Conservation (phyloP, 2,113 vertebrate genomes). For the Atherinomorus stipes region DNA sequence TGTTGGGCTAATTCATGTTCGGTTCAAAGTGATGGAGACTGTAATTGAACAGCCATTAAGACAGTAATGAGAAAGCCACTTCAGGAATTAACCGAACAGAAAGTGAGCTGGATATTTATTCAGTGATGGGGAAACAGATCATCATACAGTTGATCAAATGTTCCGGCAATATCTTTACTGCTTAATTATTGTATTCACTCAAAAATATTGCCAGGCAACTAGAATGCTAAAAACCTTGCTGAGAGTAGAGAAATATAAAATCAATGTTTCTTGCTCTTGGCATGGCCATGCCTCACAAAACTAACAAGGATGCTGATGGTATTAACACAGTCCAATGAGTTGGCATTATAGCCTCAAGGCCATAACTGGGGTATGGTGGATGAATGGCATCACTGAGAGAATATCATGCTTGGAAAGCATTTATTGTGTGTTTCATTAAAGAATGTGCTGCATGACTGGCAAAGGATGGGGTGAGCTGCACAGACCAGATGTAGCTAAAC, state of each 20-base stretch:
- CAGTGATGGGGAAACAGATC: constrained; percentile 26
- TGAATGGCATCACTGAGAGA: constrained; percentile 38
- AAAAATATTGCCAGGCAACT: constrained; percentile 24
- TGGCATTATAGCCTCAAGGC: constrained; percentile 50
- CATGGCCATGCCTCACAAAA: constrained; percentile 67
- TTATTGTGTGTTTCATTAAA: constrained; percentile 49
- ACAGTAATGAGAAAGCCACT: constrained; percentile 41
- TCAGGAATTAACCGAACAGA: constrained; percentile 43
- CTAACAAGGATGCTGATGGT: constrained; percentile 66
- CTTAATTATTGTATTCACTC: constrained; percentile 29
- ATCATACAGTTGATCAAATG: constrained; percentile 39
- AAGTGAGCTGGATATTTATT: constrained; percentile 32
- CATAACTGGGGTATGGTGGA: constrained; percentile 37
- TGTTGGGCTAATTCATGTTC: constrained; percentile 49
- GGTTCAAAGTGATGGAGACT: constrained; percentile 48
- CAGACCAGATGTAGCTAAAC: constrained; percentile 14
- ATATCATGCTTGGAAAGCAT: constrained; percentile 46
- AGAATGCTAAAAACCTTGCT: constrained; percentile 39
- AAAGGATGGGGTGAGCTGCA: constrained; percentile 24
- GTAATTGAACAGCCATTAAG: constrained; percentile 60
- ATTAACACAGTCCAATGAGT: constrained; percentile 50
- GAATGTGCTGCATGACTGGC: constrained; percentile 19
- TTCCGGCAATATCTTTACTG: constrained; percentile 12
- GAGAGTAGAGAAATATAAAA: constrained; percentile 59
- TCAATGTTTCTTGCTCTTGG: constrained; percentile 63